Evolutionary conservation across 23 tunicate genomes (phyloP).

Genomic region (Trididemnum nubilum): DNA sequence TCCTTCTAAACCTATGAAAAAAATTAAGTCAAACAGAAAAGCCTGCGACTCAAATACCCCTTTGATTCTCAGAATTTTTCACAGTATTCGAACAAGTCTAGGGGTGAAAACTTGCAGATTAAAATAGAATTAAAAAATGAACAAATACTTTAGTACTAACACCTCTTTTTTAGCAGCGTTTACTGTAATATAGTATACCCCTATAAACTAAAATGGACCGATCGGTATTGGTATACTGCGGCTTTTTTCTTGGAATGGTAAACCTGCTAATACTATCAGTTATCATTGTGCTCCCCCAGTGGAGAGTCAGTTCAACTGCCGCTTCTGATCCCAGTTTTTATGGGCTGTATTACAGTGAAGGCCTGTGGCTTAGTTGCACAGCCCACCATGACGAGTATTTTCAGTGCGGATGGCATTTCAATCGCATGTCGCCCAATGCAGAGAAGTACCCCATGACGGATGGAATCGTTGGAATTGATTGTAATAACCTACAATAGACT

Average conservation of each 20-base stretch:
- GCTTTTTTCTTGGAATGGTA: constrained; percentile 14
- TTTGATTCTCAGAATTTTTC: no score
- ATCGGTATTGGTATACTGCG: not conserved
- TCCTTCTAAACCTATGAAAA: no score
- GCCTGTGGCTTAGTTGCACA: constrained; percentile 64
- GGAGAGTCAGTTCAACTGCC: constrained; percentile 46
- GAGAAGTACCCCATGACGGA: not conserved
- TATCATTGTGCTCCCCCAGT: constrained; percentile 32
- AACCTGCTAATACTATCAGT: constrained; percentile 13
- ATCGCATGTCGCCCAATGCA: not conserved
- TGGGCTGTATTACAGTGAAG: constrained; percentile 32
- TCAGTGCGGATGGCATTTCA: constrained; percentile 33
- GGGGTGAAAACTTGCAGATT: no score
- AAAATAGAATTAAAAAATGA: no score
- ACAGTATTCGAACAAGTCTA: no score
- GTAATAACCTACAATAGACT: constrained; percentile 16
- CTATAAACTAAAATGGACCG: not conserved
- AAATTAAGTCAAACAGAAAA: no score
- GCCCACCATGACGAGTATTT: constrained; percentile 26
- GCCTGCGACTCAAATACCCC: no score
- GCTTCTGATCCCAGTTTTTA: constrained; percentile 48
- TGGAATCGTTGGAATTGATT: constrained; percentile 28
- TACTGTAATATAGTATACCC: no score
- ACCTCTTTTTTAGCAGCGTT: no score
- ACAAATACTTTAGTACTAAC: no score